Evolutionary conservation across 2,797 vertebrate species (phyloP), one percentile per base, ranked within the genome.

Genomic region (Uromys caudimaculatus): DNA sequence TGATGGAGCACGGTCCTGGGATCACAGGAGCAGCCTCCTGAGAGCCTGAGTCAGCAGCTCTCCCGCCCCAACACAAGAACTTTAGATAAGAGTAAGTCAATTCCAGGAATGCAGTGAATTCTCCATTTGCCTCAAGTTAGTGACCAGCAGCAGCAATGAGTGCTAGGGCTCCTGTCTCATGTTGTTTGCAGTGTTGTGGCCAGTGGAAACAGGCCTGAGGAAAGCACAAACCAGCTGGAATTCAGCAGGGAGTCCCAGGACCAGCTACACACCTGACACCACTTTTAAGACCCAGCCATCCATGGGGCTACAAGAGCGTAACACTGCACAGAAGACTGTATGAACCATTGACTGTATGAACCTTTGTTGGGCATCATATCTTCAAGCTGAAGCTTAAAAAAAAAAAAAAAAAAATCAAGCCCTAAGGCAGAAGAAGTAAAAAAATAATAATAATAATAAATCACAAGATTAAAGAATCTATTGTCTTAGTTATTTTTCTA

Each of bases 91-190:
- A 90, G 19, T 90, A 93, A 97, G 92, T 95, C 95, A 95, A 76
- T 76, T 41, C 94, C 2, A 95, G 89, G 95, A 96, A 95, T 92
- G 89, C 41, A 29, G 89, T 62, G 83, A 84, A 83, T 91, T 95
- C 79, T 79, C 90, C 75, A 32, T 64, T 93, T 58, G 95, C 69
- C 90, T 38, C 54, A 85, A 52, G 19, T 94, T 93, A 95, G 89
- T 95, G 81, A 83, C 35, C 38, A n/a, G 8, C 5, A 6, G 56
- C 1, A 89, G 50, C 8, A n/a, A 19, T 13, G 81, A 93, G 58
- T 60, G 29, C 77, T 17, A 0, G 2, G 58, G 19, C 44, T 75
- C 64, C 76, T 56, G 52, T 11, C 90, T 19, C 12, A 19, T 11
- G 7, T 69, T 50, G 27, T 90, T 86, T 64, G 54, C 32, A 82